Conservation (phyloP, 2,113 vertebrate species). For the Trachemys scripta region DNA sequence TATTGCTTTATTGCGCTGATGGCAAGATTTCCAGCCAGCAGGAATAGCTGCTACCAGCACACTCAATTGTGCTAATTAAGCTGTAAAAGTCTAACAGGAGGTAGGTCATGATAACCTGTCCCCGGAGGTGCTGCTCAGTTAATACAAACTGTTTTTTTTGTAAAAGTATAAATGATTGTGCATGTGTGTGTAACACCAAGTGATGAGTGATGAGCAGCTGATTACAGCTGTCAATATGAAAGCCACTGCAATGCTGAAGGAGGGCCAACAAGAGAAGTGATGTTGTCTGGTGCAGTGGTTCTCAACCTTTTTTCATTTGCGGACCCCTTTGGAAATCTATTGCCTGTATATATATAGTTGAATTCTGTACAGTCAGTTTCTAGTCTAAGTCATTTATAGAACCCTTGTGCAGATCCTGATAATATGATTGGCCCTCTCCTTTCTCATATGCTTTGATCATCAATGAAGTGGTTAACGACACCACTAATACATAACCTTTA, state of each 20-base stretch:
- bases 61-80: conserved; percentile 63
- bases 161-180: not conserved
- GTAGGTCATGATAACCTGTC: conserved; percentile 37
- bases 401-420: not conserved
- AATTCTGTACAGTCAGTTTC: not conserved
- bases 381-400: not conserved
- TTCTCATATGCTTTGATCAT: not conserved
- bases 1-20: conserved; percentile 55
- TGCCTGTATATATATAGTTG: not conserved
- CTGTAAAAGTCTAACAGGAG: conserved; percentile 30
- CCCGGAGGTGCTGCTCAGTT: conserved; percentile 37
- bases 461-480: not conserved
- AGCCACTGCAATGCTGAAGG: not conserved
- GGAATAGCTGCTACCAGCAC: conserved; percentile 47
- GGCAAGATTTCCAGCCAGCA: conserved; percentile 54
- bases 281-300: not conserved
- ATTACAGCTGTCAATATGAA: not conserved
- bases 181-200: not conserved
- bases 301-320: not conserved
- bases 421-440: not conserved
- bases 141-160: not conserved
- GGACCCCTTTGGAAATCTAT: not conserved
- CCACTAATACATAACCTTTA: not conserved
- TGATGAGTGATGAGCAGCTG: not conserved
- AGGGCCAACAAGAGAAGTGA: not conserved